Percentiles rank a stretch among this genome's conserved stretches.
Conservation (phyloP, 2,797 vertebrate genomes). For the Brachymystax lenok region DNA sequence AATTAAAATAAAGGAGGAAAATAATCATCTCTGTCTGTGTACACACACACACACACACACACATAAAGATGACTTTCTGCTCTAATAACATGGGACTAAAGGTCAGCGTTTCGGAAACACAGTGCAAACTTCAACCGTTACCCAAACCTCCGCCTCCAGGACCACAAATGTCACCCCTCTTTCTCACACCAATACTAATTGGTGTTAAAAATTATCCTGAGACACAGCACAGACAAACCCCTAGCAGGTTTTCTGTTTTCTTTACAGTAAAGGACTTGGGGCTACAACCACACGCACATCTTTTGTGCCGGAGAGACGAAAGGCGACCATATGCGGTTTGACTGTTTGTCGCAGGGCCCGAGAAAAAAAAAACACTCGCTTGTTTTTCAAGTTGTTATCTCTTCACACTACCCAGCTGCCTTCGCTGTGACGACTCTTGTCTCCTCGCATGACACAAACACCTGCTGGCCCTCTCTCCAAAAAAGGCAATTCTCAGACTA, state of each 20-base stretch:
- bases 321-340: conserved; percentile 50
- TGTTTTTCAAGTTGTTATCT: conserved; percentile 64
- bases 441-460: conserved; percentile 54
- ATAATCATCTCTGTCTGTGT: not conserved
- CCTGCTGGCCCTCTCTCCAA: conserved; percentile 60
- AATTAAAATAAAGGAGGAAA: not conserved
- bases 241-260: conserved; percentile 14
- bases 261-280: not conserved
- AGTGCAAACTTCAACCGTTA: conserved; percentile 30
- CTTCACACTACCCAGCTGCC: conserved; percentile 64
- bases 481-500: conserved; percentile 47
- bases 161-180: conserved; percentile 47
- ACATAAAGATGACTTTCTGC: conserved; percentile 24
- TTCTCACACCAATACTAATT: conserved; percentile 29
- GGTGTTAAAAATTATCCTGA: conserved; percentile 16
- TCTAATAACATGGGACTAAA: conserved; percentile 44
- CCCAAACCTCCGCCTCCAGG: conserved; percentile 27
- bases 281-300: conserved; percentile 42
- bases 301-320: conserved; percentile 45
- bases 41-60: not conserved
- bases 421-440: conserved; percentile 22
- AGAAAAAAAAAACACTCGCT: conserved; percentile 42
- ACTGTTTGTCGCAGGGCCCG: conserved; percentile 40
- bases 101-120: conserved; percentile 44
- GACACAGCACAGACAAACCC: conserved; percentile 9